phyloP scores from a whole-genome alignment of 2,888 invertebrate genomes.

The Smittia sp. region DNA sequence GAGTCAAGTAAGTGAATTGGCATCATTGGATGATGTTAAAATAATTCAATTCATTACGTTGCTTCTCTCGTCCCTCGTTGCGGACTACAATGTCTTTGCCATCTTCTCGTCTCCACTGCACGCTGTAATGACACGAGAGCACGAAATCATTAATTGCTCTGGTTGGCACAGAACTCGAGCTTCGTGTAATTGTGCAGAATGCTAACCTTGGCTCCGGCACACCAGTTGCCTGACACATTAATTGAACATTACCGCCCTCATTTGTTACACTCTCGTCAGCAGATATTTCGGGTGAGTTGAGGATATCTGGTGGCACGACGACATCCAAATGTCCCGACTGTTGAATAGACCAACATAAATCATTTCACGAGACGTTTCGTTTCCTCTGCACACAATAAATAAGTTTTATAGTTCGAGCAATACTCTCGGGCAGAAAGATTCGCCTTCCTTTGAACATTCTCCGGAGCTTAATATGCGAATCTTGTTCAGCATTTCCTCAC shows the following conservation, averaged over 20 bases:
- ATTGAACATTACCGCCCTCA: constrained; percentile 74
- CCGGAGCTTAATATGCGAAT: background rate
- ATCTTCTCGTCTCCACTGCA: constrained; percentile 75
- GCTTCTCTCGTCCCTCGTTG: constrained; percentile 69
- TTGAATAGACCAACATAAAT: constrained; percentile 37
- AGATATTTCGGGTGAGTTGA: constrained; percentile 57
- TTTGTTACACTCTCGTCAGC: constrained; percentile 70
- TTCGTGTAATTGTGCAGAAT: constrained; percentile 2
- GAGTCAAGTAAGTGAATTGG: background rate
- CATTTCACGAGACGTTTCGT: background rate
- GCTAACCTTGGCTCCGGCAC: constrained; percentile 66
- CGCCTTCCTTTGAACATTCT: background rate
- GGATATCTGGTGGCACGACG: constrained; percentile 82
- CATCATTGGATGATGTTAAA: background rate
- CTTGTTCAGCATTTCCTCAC: constrained; percentile 1
- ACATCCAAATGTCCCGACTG: constrained; percentile 86
- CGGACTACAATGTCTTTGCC: constrained; percentile 73
- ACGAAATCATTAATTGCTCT: constrained; percentile 8
- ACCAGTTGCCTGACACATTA: constrained; percentile 77
- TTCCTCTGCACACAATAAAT: background rate
- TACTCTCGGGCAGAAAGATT: background rate
- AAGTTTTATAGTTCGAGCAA: constrained; percentile 1
- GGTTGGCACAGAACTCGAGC: background rate
- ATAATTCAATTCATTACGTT: constrained; percentile 57
- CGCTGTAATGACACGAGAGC: constrained; percentile 42